Percentiles rank a stretch among this genome's conserved stretches.
phyloP scores from a whole-genome alignment of 2,797 vertebrate genomes.

The Euphonia xanthogaster region DNA sequence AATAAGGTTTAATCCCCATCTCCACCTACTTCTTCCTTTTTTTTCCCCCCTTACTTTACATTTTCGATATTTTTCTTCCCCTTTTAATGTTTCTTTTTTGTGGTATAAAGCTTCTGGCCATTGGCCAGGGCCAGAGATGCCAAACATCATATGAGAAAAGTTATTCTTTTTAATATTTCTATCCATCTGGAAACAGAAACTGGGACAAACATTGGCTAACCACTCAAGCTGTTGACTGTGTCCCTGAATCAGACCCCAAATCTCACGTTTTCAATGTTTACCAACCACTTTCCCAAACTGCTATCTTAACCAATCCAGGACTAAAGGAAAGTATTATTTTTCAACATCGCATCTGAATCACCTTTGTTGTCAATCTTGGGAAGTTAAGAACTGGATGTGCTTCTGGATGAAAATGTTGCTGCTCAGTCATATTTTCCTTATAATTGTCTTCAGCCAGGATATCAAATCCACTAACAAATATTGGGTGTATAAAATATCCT shows the following conservation, averaged over 20 bases:
- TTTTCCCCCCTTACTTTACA: fast-evolving
- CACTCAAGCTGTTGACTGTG: not conserved
- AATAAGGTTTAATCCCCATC: not conserved
- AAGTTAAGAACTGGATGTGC: not conserved
- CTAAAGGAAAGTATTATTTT: not conserved
- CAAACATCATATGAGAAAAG: not conserved
- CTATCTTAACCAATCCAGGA: not conserved
- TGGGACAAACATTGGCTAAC: not conserved
- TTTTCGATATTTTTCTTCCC: not conserved
- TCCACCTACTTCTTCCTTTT: not conserved
- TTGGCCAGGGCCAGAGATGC: not conserved
- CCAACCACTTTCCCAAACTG: not conserved
- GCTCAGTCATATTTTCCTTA: not conserved
- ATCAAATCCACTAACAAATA: not conserved
- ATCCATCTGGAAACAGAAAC: not conserved
- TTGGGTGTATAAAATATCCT: not conserved
- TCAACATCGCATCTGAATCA: not conserved
- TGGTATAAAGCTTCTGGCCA: not conserved
- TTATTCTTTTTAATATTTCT: conserved; percentile 3
- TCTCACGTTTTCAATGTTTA: not conserved
- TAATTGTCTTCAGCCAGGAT: not conserved
- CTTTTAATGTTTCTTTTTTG: not conserved
- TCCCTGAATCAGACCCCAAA: conserved; percentile 13
- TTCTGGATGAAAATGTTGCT: not conserved
- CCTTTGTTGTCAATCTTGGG: not conserved